Evolutionary conservation across 2,888 invertebrate species (phyloP), one percentile per base, ranked within the genome.

Genomic region (Morinoia aosen): DNA sequence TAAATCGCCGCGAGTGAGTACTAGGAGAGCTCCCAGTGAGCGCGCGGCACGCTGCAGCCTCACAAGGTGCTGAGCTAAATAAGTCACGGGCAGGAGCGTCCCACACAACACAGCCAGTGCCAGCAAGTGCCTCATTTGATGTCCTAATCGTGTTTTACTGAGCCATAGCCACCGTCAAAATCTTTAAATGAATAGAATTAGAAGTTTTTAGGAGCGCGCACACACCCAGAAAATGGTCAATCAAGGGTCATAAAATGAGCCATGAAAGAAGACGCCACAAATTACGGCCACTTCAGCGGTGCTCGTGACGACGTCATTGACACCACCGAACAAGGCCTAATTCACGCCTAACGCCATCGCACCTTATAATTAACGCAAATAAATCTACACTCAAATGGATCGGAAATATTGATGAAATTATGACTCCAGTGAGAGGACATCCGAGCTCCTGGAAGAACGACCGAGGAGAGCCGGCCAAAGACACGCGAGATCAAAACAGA

Each of bases 261-360:
- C 93, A 93, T 93, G 93, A 93, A 93, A 57, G 93, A 93, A 57
- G 93, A 93, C 93, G 93, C 93, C 93, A 93, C 93, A 93, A 93
- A 93, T 93, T 93, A 93, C 57, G 57, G 93, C 58, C 48, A 57
- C 57, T 93, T 93, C 48, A 58, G 93, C 93, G 93, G 93, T 57
- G 57, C 33, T 93, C 93, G 93, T 57, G 93, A 93, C 93, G 93
- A 33, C 93, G 57, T 93, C 93, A 48, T 93, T 93, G 93, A 93
- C 93, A 93, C 93, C 93, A n/a, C 57, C 56, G 93, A 57, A 56
- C 93, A 56, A 57, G 16, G 57, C 48, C 93, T 93, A 93, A 93
- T 93, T 93, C 93, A 93, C 93, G 48, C 93, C 93, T 93, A 57
- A 93, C 93, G 57, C 93, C 25, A 25, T 33, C 56, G 16, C 56